Conservation (phyloP, 1,140 invertebrate species). For the Drosophila grimshawi region DNA sequence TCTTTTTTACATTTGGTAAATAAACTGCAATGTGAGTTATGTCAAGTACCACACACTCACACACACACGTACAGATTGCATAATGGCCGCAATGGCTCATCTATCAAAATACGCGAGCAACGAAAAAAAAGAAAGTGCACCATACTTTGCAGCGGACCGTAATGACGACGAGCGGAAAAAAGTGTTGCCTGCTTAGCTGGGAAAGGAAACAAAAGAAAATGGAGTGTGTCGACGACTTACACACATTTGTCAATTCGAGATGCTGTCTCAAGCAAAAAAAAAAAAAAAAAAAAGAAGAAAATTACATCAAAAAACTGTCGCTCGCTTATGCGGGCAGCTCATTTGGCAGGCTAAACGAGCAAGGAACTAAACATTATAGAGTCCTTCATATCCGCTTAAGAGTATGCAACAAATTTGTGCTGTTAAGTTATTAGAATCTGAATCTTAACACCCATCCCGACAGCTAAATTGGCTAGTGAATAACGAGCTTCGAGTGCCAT, state of each 20-base stretch:
- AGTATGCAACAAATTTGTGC: neutral
- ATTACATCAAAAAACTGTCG: neutral
- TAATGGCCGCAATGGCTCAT: slow-evolving; percentile 78
- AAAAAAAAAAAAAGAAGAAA: neutral
- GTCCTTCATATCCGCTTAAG: neutral
- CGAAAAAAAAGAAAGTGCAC: slow-evolving; percentile 63
- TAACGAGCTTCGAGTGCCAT: neutral
- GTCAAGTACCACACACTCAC: slow-evolving; percentile 63
- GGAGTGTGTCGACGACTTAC: slow-evolving; percentile 44
- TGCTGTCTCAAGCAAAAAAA: slow-evolving; percentile 23
- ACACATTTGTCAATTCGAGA: slow-evolving; percentile 50
- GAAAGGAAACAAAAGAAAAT: slow-evolving; percentile 22
- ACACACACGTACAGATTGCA: slow-evolving; percentile 50
- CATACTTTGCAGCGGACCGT: slow-evolving; percentile 63
- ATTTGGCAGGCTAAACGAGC: slow-evolving; percentile 28
- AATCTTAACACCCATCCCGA: too few relatives aligned
- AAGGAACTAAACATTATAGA: slow-evolving; percentile 11
- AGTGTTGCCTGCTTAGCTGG: slow-evolving; percentile 53
- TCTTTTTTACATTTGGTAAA: slow-evolving; percentile 66
- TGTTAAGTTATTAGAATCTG: too few relatives aligned
- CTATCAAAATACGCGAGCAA: slow-evolving; percentile 75
- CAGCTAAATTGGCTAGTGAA: neutral
- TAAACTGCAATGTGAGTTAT: slow-evolving; percentile 79
- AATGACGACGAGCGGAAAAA: slow-evolving; percentile 48
- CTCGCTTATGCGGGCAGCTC: slow-evolving; percentile 24